phyloP scores from a whole-genome alignment of 2,888 invertebrate species.

The Phrixothrix hirtus region DNA sequence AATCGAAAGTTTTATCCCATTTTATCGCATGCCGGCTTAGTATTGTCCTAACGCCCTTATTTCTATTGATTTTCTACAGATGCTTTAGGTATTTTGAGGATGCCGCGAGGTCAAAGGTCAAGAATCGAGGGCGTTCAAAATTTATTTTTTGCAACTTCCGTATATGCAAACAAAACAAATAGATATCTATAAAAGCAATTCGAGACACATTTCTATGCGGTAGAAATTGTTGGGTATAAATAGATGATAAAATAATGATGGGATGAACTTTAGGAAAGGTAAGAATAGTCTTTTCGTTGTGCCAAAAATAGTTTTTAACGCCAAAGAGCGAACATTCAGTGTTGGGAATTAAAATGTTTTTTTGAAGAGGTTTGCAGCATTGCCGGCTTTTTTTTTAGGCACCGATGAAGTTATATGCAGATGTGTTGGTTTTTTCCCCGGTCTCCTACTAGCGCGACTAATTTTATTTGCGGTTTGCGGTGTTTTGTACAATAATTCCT shows the following conservation, averaged over 20 bases:
- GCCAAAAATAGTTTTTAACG: conserved; percentile 28
- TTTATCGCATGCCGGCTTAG: too few relatives aligned
- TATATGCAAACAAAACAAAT: neutral
- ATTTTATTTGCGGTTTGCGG: too few relatives aligned
- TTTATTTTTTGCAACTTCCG: neutral
- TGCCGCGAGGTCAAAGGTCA: conserved; percentile 6
- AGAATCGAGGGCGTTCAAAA: neutral
- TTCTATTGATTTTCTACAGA: conserved; percentile 14
- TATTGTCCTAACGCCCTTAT: too few relatives aligned
- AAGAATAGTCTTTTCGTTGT: conserved; percentile 21
- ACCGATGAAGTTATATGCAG: neutral
- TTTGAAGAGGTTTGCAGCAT: neutral
- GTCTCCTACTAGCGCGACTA: conserved; percentile 1
- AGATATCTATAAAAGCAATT: neutral
- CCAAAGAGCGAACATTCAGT: conserved; percentile 4
- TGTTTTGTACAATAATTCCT: neutral
- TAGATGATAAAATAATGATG: conserved; percentile 23
- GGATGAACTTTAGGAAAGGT: conserved; percentile 28
- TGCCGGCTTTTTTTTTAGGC: neutral
- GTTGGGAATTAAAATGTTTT: too few relatives aligned
- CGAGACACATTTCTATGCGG: conserved; percentile 8
- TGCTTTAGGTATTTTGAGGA: neutral
- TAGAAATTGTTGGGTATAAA: conserved; percentile 15
- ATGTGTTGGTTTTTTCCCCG: neutral
- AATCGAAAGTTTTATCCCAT: too few relatives aligned